Conservation (phyloP, 1,140 invertebrate species). For the Eriocheir sinensis region DNA sequence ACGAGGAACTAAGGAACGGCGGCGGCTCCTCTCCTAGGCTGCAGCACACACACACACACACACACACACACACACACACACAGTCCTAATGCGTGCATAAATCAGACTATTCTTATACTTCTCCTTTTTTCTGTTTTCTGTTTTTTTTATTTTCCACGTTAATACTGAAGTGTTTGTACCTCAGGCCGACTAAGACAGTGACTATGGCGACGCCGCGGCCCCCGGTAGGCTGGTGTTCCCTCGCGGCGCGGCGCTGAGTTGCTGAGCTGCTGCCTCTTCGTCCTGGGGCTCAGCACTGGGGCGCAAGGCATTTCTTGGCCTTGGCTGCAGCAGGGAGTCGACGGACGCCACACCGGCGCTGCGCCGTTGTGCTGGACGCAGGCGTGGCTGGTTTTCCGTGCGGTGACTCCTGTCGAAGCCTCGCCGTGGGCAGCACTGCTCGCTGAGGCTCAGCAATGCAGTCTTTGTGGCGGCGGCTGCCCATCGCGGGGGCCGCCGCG, state of each 20-base stretch:
- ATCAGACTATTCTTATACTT: background rate
- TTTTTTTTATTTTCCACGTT: conserved; percentile 5
- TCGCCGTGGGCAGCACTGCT: background rate
- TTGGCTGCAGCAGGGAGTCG: too few species aligned
- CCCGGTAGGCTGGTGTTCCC: background rate
- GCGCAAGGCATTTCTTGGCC: background rate
- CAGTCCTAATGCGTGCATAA: background rate
- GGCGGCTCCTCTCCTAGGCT: background rate
- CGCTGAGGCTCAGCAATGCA: background rate
- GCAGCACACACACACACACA: background rate
- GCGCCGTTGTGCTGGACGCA: too few species aligned
- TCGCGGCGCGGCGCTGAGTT: background rate
- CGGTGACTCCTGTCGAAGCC: background rate
- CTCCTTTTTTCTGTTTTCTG: background rate
- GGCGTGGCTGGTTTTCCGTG: background rate
- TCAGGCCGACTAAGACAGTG: conserved; percentile 53
- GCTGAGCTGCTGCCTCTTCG: background rate
- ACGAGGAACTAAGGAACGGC: conserved; percentile 62
- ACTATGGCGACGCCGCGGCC: background rate
- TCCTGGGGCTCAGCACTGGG: background rate
- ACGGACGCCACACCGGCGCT: too few species aligned
- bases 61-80: background rate
- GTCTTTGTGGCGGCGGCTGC: background rate
- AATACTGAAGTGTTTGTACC: conserved; percentile 75
- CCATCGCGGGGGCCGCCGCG: too few species aligned